Conservation (phyloP, 2,113 vertebrate genomes). For the Scatophagus argus region DNA sequence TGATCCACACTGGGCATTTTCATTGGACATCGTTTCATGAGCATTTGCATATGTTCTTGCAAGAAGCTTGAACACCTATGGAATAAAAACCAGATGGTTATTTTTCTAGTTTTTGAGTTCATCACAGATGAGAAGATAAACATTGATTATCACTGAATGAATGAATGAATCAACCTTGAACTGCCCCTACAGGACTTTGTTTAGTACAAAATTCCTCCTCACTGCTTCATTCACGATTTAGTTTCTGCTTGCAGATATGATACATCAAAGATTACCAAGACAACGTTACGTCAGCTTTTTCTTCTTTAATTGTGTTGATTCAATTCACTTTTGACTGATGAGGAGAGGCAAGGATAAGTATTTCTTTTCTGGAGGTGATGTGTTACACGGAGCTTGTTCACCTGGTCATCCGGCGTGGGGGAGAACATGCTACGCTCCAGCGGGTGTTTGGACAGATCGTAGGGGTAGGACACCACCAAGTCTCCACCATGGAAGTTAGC, state of each 20-base stretch:
- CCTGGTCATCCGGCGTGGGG: slow-evolving; percentile 93
- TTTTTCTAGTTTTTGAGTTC: not conserved
- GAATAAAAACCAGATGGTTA: slow-evolving; percentile 18
- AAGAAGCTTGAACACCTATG: slow-evolving; percentile 91
- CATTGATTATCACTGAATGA: no score
- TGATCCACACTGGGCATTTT: slow-evolving; percentile 88
- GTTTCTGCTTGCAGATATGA: no score
- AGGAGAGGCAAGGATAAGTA: not conserved
- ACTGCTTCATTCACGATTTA: no score
- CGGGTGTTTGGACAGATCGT: slow-evolving; percentile 91
- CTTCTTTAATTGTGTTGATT: not conserved
- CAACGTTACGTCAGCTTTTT: no score
- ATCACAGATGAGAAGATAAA: not conserved
- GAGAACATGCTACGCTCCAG: slow-evolving; percentile 89
- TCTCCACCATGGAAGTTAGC: slow-evolving; percentile 94
- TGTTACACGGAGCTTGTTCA: slow-evolving; percentile 54
- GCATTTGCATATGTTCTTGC: slow-evolving; percentile 87
- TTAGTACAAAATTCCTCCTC: no score
- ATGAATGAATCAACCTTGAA: no score
- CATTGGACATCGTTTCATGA: slow-evolving; percentile 89
- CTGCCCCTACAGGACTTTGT: no score
- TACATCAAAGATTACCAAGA: no score
- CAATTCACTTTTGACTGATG: not conserved
- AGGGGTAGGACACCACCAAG: slow-evolving; percentile 94
- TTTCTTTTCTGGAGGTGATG: not conserved